Base-by-base conservation (phyloP, 1,140 invertebrate genomes). In the Drosophila ercepeae region DNA sequence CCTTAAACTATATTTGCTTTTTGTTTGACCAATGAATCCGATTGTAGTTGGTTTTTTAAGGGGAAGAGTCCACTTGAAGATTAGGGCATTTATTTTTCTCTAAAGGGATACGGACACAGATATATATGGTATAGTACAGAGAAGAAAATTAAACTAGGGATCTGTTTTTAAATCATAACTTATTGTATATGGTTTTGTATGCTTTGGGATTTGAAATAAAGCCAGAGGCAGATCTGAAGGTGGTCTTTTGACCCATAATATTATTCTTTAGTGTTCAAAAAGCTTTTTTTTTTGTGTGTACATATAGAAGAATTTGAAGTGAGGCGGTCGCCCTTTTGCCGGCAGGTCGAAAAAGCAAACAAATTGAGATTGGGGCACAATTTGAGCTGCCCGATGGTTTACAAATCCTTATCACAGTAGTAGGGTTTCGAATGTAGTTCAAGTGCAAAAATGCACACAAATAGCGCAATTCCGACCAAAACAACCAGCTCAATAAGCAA, bases 401-500 rank as follows among this genome's bases (percentile, higher is more conserved):
- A n/a, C 34, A 25, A 19, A 34, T n/a, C 36, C 81, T 81, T 84
- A 84, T 84, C 79, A 49, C 53, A 52, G 42, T 51, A 39, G 7
- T 48, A 19, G 21, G 45, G 18, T 29, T 41, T 27, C 32, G 11
- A 63, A 72, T 61, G 29, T 76, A 32, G 68, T 88, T 84, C 82
- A 86, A 86, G 81, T 86, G 81, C 82, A 84, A 86, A 39, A 70
- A 79, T 45, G 72, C 55, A 77, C 64, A 78, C 58, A 78, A 68
- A 83, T 76, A 54, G 61, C 60, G 68, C 60, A 64, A 68, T 36
- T 51, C 34, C 32, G 46, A 65, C 46, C 55, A 49, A 61, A 60
- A 60, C 68, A 60, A 67, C 41, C 45, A 32, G 48, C 45, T 42
- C 21, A 32, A 25, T 16, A 11, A 19, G 36, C 21, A 32, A 25